Percentiles rank a stretch among this genome's conserved stretches.
These are phyloP conservation scores for Pseudachorutes palmiensis DNA, from an alignment of 1,140 invertebrate genomes.

Conservation along the genomic window DNA sequence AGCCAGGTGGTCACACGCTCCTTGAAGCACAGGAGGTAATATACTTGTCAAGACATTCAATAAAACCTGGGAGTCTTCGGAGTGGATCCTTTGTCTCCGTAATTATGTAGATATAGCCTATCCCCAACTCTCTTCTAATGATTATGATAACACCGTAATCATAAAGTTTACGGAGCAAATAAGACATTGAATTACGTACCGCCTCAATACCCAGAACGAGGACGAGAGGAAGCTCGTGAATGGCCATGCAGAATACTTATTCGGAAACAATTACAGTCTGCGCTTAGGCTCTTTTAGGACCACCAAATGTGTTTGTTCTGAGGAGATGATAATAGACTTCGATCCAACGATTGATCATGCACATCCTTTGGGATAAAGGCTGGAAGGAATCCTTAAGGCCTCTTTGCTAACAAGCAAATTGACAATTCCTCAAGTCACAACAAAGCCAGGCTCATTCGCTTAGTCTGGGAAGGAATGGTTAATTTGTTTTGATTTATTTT, in stretches of 20 bases:
- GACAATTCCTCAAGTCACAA: too few relatives aligned
- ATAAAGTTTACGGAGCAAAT: constrained; percentile 4
- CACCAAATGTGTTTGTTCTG: constrained; percentile 10
- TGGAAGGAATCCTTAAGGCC: too few relatives aligned
- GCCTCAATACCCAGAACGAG: background rate
- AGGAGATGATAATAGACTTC: constrained; percentile 1
- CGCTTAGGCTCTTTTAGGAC: background rate
- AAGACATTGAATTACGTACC: background rate
- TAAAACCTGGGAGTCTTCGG: background rate
- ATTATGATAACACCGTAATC: constrained; percentile 10
- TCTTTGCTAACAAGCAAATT: too few relatives aligned
- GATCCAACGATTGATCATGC: too few relatives aligned
- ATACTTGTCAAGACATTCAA: constrained; percentile 7
- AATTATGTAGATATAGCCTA: background rate
- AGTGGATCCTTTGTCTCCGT: background rate
- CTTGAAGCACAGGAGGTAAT: background rate
- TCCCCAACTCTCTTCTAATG: constrained; percentile 1
- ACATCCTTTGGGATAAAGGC: too few relatives aligned
- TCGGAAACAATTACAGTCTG: background rate
- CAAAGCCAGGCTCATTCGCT: too few relatives aligned
- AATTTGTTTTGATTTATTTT: too few relatives aligned
- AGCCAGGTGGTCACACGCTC: background rate
- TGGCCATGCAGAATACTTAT: background rate
- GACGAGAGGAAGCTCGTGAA: background rate
- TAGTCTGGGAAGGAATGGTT: too few relatives aligned